Evolutionary conservation across 2,888 invertebrate genomes (phyloP), one percentile per base, ranked within the genome.

Genomic region (Athetis lepigone): DNA sequence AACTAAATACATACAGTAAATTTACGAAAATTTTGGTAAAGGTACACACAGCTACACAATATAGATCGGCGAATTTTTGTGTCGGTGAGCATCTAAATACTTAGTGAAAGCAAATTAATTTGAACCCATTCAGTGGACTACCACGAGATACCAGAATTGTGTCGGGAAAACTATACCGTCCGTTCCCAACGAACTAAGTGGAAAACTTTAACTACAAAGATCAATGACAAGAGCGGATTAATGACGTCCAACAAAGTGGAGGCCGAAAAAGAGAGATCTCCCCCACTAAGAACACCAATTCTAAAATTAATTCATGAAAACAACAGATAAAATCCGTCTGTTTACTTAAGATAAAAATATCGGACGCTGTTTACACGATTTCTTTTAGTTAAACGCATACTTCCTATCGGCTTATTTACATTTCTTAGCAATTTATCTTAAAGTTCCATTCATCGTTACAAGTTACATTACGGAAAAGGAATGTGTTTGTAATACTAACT

Each of bases 271-370:
- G 25, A 46, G 11, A 19, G 50, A 11, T 36, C n/a, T 8, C 39
- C 8, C 16, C 23, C 21, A 23, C n/a, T 11, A 47, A 58, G 39
- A 33, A 59, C n/a, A 21, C 8, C 8, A 9, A 45, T 59, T 25
- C 33, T 46, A 42, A 60, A 51, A 37, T 51, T 23, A 51, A 40
- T 36, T 69, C 11, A 46, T 11, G 5, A 42, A 62, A 43, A 54
- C 42, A 27, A 52, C 25, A 37, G 29, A 43, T 18, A 62, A 45
- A 69, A 46, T 16, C 9, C 19, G n/a, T 16, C 9, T 40, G 46
- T 67, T 67, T 51, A 69, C 50, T 40, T 40, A 8, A 66, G 57
- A 66, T 65, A 39, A 49, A 66, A 39, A 57, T 65, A 58, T 29
- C 69, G 29, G 45, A 40, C 36, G 16, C n/a, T 60, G 69, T 46